Conservation (phyloP, 2,888 invertebrate species). For the Pherbina coryleti region DNA sequence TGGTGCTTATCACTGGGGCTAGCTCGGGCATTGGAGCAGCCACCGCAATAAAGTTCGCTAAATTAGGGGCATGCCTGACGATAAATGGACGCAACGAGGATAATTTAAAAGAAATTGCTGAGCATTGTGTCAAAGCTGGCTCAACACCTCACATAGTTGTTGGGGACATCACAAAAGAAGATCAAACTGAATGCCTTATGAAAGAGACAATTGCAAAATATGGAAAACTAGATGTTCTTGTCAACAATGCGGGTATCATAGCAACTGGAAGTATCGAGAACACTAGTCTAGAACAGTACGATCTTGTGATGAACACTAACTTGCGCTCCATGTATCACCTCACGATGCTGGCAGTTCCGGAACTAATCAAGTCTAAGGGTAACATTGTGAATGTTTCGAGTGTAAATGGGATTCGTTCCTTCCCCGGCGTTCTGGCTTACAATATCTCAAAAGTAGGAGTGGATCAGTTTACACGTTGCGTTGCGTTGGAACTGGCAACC, state of each 20-base stretch:
- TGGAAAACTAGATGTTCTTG: conserved; percentile 79
- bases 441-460: conserved; percentile 93
- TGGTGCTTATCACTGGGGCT: conserved; percentile 77
- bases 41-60: conserved; percentile 77
- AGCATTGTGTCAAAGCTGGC: conserved; percentile 63
- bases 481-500: conserved; percentile 84
- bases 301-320: conserved; percentile 88
- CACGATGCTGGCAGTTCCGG: conserved; percentile 86
- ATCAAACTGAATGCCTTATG: conserved; percentile 73
- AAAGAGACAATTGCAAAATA: conserved; percentile 77
- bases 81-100: conserved; percentile 79
- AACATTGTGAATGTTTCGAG: conserved; percentile 94
- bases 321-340: conserved; percentile 82
- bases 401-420: conserved; percentile 88
- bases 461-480: conserved; percentile 93
- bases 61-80: conserved; percentile 74
- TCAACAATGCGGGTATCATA: conserved; percentile 91
- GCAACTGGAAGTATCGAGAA: conserved; percentile 85
- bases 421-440: conserved; percentile 90
- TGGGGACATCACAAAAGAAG: conserved; percentile 76
- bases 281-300: conserved; percentile 85
- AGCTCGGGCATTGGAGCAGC: conserved; percentile 83
- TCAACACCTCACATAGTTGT: conserved; percentile 74
- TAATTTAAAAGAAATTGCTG: conserved; percentile 76
- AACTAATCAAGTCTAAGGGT: conserved; percentile 83